A percentile compares a stretch with the other conserved stretches of the same genome.
Evolutionary conservation across 1,140 invertebrate species (phyloP).

Genomic region (Drepana arcuata): DNA sequence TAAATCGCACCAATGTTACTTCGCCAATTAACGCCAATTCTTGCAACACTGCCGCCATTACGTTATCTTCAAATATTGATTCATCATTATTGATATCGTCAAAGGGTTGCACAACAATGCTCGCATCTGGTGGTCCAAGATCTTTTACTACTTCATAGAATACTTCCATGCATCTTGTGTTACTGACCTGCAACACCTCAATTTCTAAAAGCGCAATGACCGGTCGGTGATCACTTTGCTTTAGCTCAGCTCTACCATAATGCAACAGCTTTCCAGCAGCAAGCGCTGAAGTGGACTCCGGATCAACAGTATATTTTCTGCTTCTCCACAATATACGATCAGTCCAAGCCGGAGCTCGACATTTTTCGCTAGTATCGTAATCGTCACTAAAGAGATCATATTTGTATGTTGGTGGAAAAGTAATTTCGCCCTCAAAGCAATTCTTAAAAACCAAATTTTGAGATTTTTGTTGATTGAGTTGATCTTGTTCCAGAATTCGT

Average conservation of each 20-base stretch:
- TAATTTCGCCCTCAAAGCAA: slow-evolving; percentile 93
- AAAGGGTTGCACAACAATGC: slow-evolving; percentile 84
- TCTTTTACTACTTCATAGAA: slow-evolving; percentile 89
- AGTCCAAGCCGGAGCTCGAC: slow-evolving; percentile 97
- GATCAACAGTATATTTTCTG: slow-evolving; percentile 80
- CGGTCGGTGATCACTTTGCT: slow-evolving; percentile 98
- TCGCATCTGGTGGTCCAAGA: slow-evolving; percentile 96
- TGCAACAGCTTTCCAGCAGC: slow-evolving; percentile 86
- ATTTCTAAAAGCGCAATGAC: slow-evolving; percentile 93
- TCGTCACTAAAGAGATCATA: slow-evolving; percentile 99
- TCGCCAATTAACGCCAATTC: slow-evolving; percentile 86
- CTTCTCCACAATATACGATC: slow-evolving; percentile 95
- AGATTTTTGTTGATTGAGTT: slow-evolving; percentile 87
- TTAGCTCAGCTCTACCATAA: slow-evolving; percentile 94
- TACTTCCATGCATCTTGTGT: slow-evolving; percentile 79
- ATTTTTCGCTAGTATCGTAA: slow-evolving; percentile 99
- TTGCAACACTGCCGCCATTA: slow-evolving; percentile 81
- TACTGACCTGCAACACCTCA: slow-evolving; percentile 86
- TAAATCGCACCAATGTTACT: slow-evolving; percentile 91
- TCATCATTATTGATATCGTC: slow-evolving; percentile 63
- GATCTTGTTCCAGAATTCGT: slow-evolving; percentile 89
- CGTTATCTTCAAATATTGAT: slow-evolving; percentile 76
- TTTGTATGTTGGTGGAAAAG: slow-evolving; percentile 98
- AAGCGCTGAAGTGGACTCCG: slow-evolving; percentile 76
- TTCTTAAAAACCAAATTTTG: slow-evolving; percentile 94